Base-by-base conservation (phyloP, 1,140 invertebrate species). In the Bombus polaris region DNA sequence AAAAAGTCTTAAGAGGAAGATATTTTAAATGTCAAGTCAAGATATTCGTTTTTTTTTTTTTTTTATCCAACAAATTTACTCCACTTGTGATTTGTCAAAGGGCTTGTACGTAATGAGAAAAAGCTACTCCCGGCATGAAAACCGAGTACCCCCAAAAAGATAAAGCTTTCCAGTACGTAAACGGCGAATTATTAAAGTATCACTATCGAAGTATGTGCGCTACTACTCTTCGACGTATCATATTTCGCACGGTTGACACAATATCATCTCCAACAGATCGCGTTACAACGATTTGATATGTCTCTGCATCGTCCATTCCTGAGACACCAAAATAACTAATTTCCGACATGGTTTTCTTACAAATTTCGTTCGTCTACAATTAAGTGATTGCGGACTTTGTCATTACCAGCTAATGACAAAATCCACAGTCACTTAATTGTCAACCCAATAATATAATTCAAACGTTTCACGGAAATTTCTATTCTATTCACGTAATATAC, bases 401-500 rank as follows among this genome's bases (percentile, higher is more conserved):
- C 44, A 5, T 15, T 44, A 44, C 42, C 12, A 44, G 1, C 42
- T 42, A 42, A 42, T 42, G 10, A 42, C 42, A 42, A 42, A 42
- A 12, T 42, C 42, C 42, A 10, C 42, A 12, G 9, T 42, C 39
- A 10, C 1, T 42, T 15, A 44, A 44, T 44, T 44, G 13, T 0
- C 44, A 44, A 15, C 13, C 3, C 44, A 5, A 44, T 44, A 28
- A 59, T 2, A 4, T 59, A 62, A 12, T n/a, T 62, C 59, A 22
- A 62, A 62, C 25, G n/a, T 59, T 59, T 59, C 57, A 28, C 25
- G 12, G 47, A 53, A 53, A 53, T 18, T 53, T 53, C 47, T 47
- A 0, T 0, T 0, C 15, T 4, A 47, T 47, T 1, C 47, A 0
- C 47, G 18, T 22, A 22, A 53, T 22, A 8, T 53, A 53, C 18